These are phyloP conservation scores for Stegodyphus mimosarum DNA, from an alignment of 1,140 invertebrate genomes.

Conservation along the genomic window DNA sequence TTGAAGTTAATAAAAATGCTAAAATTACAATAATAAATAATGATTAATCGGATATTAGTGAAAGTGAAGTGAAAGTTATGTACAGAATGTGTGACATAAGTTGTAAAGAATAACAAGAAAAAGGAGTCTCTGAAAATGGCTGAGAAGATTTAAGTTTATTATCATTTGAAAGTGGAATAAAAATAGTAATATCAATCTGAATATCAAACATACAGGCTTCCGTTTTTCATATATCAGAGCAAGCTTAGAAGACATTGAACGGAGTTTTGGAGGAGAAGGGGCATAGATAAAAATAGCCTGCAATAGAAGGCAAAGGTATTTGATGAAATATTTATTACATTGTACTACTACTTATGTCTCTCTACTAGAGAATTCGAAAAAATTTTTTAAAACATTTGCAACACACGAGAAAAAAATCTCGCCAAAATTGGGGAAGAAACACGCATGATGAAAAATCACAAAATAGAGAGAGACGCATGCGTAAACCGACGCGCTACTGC, in stretches of 20 bases:
- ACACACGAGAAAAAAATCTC: slow-evolving; percentile 15
- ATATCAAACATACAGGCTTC: slow-evolving; percentile 62
- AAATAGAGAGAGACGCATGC: slow-evolving; percentile 16
- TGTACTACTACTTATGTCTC: slow-evolving; percentile 55
- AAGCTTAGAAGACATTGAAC: slow-evolving; percentile 61
- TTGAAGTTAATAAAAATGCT: too few relatives aligned
- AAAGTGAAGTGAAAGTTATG: too few relatives aligned
- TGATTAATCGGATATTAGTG: too few relatives aligned
- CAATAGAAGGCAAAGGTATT: slow-evolving; percentile 59
- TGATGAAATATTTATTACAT: slow-evolving; percentile 51
- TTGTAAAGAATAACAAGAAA: neutral
- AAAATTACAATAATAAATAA: too few relatives aligned
- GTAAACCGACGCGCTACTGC: too few relatives aligned
- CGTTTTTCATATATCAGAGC: slow-evolving; percentile 59
- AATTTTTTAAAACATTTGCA: slow-evolving; percentile 45
- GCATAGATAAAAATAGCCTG: slow-evolving; percentile 61
- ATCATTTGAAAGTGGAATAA: slow-evolving; percentile 62
- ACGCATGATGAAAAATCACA: slow-evolving; percentile 55
- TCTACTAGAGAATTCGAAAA: slow-evolving; percentile 47
- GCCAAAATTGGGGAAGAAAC: slow-evolving; percentile 25
- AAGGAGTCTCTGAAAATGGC: slow-evolving; percentile 33
- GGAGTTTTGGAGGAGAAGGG: slow-evolving; percentile 52
- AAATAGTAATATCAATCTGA: slow-evolving; percentile 62
- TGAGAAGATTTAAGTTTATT: slow-evolving; percentile 62
- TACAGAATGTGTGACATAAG: too few relatives aligned